Evolutionary conservation across 1,140 invertebrate genomes (phyloP).

Genomic region (Lepidotrigona ventralis): DNA sequence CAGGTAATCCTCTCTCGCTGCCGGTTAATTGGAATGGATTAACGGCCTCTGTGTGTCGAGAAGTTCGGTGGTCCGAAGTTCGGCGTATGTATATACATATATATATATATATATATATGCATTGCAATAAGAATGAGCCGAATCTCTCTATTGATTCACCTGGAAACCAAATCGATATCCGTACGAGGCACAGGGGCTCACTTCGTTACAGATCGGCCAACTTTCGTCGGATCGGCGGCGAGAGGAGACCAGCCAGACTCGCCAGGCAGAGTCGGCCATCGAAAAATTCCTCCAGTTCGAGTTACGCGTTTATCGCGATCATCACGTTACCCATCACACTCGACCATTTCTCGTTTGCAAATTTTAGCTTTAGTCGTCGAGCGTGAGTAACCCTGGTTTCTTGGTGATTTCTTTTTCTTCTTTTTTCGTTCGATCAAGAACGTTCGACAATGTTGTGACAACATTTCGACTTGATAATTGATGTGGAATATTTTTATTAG

Average conservation of each 20-base stretch:
- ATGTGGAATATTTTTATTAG: too few species aligned
- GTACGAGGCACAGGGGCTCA: constrained; percentile 75
- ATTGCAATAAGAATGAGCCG: constrained; percentile 63
- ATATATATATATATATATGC: not conserved
- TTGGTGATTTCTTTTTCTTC: not conserved
- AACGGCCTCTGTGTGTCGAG: not conserved
- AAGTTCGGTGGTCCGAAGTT: constrained; percentile 24
- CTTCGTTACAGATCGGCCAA: constrained; percentile 71
- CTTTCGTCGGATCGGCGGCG: constrained; percentile 58
- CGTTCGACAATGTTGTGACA: too few species aligned
- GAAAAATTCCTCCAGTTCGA: constrained; percentile 32
- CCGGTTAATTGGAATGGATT: constrained; percentile 20
- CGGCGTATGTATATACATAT: not conserved
- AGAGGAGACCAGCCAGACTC: constrained; percentile 46
- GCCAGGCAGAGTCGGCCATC: constrained; percentile 19
- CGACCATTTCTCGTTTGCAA: not conserved
- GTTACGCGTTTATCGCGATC: not conserved
- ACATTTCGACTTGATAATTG: too few species aligned
- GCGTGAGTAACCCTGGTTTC: not conserved
- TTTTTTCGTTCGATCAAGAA: not conserved
- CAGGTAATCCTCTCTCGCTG: constrained; percentile 1
- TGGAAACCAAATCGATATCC: constrained; percentile 76
- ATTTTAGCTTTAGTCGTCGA: not conserved
- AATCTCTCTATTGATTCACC: constrained; percentile 74
- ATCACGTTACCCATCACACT: not conserved